Evolutionary conservation across 2,797 vertebrate genomes (phyloP).

Genomic region (Manis pentadactyla): DNA sequence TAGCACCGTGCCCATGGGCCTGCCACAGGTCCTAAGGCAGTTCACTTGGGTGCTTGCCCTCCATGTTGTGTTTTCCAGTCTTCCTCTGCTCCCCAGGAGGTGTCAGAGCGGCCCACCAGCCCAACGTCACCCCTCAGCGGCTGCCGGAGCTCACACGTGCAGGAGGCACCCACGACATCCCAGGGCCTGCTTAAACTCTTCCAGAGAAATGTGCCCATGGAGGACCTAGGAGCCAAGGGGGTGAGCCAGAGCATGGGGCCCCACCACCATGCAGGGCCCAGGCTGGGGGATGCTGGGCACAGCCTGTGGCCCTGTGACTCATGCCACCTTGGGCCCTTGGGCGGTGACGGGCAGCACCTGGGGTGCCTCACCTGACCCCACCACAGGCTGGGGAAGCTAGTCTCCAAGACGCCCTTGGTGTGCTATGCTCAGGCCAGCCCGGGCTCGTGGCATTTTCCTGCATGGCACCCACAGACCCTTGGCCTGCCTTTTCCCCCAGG

Average conservation of each 20-base stretch:
- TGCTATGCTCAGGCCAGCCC: neutral
- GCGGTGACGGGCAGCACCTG: fast-evolving
- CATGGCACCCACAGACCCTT: neutral
- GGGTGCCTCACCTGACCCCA: neutral
- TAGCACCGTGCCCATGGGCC: no score
- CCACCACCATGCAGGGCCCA: fast-evolving
- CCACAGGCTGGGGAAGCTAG: neutral
- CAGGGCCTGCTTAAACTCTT: constrained; percentile 95
- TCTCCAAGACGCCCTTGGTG: neutral
- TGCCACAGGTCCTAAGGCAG: neutral
- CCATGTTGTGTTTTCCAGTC: constrained; percentile 62
- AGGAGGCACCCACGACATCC: constrained; percentile 91
- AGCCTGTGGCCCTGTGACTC: neutral
- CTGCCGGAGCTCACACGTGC: constrained; percentile 84
- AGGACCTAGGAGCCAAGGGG: constrained; percentile 92
- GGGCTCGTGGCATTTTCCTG: neutral
- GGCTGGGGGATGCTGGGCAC: neutral
- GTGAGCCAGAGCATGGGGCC: constrained; percentile 82
- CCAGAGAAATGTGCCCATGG: constrained; percentile 87
- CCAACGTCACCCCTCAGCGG: constrained; percentile 74
- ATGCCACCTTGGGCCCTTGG: neutral
- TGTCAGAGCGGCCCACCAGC: constrained; percentile 76
- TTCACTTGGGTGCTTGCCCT: neutral
- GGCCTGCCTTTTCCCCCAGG: constrained; percentile 85
- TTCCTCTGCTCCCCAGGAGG: constrained; percentile 67